A percentile compares a stretch with the other conserved stretches of the same genome.
Conservation (phyloP, 2,888 invertebrate species). For the Torymus tubicola region DNA sequence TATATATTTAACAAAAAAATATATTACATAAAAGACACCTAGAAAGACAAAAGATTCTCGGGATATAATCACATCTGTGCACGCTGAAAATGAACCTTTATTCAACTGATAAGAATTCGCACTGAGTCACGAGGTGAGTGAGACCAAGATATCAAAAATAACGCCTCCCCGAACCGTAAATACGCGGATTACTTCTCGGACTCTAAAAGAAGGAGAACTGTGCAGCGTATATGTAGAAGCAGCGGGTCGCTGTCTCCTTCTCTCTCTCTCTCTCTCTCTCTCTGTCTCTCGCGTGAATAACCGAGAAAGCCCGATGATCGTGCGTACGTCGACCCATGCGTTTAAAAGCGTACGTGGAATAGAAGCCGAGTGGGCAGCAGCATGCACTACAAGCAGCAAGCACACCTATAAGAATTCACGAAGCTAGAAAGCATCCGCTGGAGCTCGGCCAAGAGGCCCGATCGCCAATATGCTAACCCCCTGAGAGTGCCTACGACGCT, state of each 20-base stretch:
- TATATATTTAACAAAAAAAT: too few relatives aligned
- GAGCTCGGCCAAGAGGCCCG: constrained; percentile 62
- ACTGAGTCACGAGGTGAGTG: too few relatives aligned
- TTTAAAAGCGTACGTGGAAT: constrained; percentile 53
- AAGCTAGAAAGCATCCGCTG: constrained; percentile 64
- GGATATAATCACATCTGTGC: too few relatives aligned
- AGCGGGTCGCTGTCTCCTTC: not conserved
- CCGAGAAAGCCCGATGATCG: constrained; percentile 66
- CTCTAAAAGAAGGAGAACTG: constrained; percentile 12
- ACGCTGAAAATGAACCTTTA: too few relatives aligned
- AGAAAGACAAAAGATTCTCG: too few relatives aligned
- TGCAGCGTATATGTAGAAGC: constrained; percentile 12
- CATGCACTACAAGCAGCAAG: not conserved
- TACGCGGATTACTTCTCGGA: constrained; percentile 14
- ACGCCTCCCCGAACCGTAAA: not conserved
- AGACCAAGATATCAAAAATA: constrained; percentile 5
- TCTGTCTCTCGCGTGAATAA: constrained; percentile 63
- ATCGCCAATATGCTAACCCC: constrained; percentile 61
- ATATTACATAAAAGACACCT: too few relatives aligned
- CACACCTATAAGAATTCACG: constrained; percentile 63
- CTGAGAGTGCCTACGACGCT: not conserved
- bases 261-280: not conserved
- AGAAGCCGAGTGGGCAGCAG: constrained; percentile 47
- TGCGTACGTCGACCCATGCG: constrained; percentile 64
- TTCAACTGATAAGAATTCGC: too few relatives aligned